Base-by-base conservation (phyloP, 2,888 invertebrate genomes). In the Cheilosia vulpina region DNA sequence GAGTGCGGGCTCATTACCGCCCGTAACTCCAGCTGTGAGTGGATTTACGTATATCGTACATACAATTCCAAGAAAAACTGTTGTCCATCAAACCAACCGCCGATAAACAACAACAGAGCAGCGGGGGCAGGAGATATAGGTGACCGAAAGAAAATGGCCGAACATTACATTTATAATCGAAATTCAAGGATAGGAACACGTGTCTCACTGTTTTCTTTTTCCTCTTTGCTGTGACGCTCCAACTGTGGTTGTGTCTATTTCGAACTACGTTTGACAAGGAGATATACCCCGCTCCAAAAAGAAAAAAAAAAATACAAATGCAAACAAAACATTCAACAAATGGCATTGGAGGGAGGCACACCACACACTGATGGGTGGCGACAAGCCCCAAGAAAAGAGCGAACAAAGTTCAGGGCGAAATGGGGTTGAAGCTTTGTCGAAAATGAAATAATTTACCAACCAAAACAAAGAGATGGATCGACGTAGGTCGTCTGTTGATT, bases 241-340 rank as follows among this genome's bases (percentile, higher is more conserved):
- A 43, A 38, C 34, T 77, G 45, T 41, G 38, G 13, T 38, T 38
- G 13, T 63, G 69, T 81, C 77, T 77, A 77, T 77, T 81, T 62
- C 27, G 21, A 43, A 45, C 52, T 47, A 66, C 27, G 9, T 27
- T 15, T 38, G n/a, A 27, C 11, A 31, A 31, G 27, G 7, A 31
- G 31, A 31, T 9, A 31, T 2, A 31, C 31, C 31, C 7, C 2
- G 6, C 7, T 9, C 9, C 31, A 31, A 1, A 60, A 52, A 50
- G 11, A 50, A 4, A 24, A 47, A 47, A 9, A 47, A 43, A 71
- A 76, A 82, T 38, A 66, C 58, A 77, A 76, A 83, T 73, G 62
- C 78, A 78, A 83, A 79, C 58, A 79, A 65, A 83, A 73, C 79
- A 79, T 79, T 83, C 83, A 83, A 83, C 79, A 83, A 83, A 79